Evolutionary conservation across 2,888 invertebrate species (phyloP).

Genomic region (Noctua comes): DNA sequence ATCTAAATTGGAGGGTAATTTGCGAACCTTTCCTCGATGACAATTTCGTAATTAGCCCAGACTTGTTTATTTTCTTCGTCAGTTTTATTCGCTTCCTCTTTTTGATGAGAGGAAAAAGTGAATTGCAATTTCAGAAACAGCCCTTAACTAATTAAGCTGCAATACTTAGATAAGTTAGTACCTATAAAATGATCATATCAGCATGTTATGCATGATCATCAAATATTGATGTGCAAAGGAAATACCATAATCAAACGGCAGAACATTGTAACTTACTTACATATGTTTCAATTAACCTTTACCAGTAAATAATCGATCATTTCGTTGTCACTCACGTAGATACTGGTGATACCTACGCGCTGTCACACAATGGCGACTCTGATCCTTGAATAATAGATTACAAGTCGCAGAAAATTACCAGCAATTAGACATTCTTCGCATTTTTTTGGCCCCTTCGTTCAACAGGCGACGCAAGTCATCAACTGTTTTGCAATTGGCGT

Average conservation of each 20-base stretch:
- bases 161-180: background rate
- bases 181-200: background rate
- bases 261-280: slow-evolving; percentile 42
- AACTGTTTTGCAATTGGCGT: slow-evolving; percentile 8
- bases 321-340: slow-evolving; percentile 55
- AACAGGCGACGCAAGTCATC: background rate
- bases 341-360: slow-evolving; percentile 26
- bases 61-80: slow-evolving; percentile 77
- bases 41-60: slow-evolving; percentile 82
- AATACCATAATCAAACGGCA: slow-evolving; percentile 41
- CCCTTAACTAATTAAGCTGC: background rate
- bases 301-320: slow-evolving; percentile 48
- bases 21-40: slow-evolving; percentile 78
- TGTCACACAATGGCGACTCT: slow-evolving; percentile 37
- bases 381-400: slow-evolving; percentile 65
- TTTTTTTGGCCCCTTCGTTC: slow-evolving; percentile 33
- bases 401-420: slow-evolving; percentile 62
- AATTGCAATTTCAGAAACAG: slow-evolving; percentile 13
- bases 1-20: slow-evolving; percentile 84
- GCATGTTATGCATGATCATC: slow-evolving; percentile 7
- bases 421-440: slow-evolving; percentile 61
- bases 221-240: slow-evolving; percentile 32
- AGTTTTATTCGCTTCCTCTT: slow-evolving; percentile 50
- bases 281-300: slow-evolving; percentile 58
- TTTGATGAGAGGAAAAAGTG: slow-evolving; percentile 44